A percentile compares a stretch with the other conserved stretches of the same genome.
Conservation (phyloP, 1,140 invertebrate genomes). For the Sycophaga agraensis region DNA sequence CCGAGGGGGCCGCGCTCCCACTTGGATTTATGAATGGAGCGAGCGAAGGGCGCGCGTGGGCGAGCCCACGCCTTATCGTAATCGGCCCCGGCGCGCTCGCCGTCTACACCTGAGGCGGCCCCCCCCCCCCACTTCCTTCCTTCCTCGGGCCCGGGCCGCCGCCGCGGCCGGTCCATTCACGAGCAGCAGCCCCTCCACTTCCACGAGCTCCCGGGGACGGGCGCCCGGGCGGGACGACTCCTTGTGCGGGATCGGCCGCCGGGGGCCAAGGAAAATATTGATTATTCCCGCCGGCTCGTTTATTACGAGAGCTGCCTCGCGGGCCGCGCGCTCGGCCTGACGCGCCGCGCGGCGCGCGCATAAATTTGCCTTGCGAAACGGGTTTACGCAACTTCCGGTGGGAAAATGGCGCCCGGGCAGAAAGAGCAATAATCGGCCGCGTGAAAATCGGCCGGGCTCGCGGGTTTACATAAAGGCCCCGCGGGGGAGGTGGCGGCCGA, state of each 20-base stretch:
- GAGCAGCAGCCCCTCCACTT: not conserved
- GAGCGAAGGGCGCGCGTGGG: constrained; percentile 50
- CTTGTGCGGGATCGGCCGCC: too few species aligned
- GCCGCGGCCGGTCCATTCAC: constrained; percentile 1
- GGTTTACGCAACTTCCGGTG: constrained; percentile 25
- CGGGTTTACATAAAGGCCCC: constrained; percentile 7
- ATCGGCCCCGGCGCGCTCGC: constrained; percentile 42
- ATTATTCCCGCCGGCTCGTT: too few species aligned
- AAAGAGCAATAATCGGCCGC: not conserved
- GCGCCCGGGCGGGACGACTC: too few species aligned
- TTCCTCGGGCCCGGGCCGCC: not conserved
- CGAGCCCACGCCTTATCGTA: constrained; percentile 47
- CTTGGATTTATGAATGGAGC: constrained; percentile 40
- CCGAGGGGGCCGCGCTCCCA: constrained; percentile 5
- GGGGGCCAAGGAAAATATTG: too few species aligned
- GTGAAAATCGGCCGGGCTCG: not conserved
- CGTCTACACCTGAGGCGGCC: too few species aligned
- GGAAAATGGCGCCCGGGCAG: constrained; percentile 17
- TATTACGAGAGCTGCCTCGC: too few species aligned
- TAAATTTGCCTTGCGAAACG: constrained; percentile 23
- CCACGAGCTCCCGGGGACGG: too few species aligned
- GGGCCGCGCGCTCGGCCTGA: too few species aligned
- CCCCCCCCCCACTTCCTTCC: constrained; percentile 19
- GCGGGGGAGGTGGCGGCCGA: constrained; percentile 3
- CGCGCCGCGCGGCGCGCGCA: too few species aligned